A percentile compares a stretch with the other conserved stretches of the same genome.
These are phyloP conservation scores for Petrocephalus microphthalmus DNA, from an alignment of 2,113 vertebrate species.

Conservation along the genomic window DNA sequence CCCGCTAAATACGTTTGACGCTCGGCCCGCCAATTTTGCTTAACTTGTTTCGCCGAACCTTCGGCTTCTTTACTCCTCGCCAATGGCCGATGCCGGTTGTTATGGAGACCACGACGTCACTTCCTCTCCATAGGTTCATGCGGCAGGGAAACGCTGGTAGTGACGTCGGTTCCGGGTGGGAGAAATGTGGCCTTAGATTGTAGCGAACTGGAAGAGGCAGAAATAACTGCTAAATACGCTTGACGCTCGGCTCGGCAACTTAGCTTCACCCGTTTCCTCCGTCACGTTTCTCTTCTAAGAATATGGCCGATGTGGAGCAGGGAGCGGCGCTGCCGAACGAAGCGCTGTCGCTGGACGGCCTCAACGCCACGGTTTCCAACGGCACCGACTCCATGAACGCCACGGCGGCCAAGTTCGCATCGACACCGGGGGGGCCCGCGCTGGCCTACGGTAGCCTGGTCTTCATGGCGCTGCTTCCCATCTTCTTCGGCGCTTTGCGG, in stretches of 20 bases:
- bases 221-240: conserved; percentile 33
- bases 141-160: not conserved
- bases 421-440: conserved; percentile 80
- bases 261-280: not conserved
- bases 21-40: not conserved
- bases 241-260: not conserved
- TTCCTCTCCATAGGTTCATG: not conserved
- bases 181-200: conserved; percentile 59
- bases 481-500: conserved; percentile 90
- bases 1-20: not conserved
- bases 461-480: conserved; percentile 90
- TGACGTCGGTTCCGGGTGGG: conserved; percentile 28
- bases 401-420: conserved; percentile 65
- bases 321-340: conserved; percentile 39
- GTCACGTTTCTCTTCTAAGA: not conserved
- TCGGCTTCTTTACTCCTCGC: not conserved
- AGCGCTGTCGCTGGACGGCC: conserved; percentile 39
- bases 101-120: not conserved
- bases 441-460: conserved; percentile 91
- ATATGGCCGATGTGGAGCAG: conserved; percentile 58
- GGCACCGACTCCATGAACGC: conserved; percentile 60
- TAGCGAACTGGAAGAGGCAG: not conserved
- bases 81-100: not conserved
- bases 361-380: conserved; percentile 52
- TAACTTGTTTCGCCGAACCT: not conserved